A percentile compares a stretch with the other conserved stretches of the same genome.
Conservation (phyloP, 2,888 invertebrate genomes). For the Oscheius onirici region DNA sequence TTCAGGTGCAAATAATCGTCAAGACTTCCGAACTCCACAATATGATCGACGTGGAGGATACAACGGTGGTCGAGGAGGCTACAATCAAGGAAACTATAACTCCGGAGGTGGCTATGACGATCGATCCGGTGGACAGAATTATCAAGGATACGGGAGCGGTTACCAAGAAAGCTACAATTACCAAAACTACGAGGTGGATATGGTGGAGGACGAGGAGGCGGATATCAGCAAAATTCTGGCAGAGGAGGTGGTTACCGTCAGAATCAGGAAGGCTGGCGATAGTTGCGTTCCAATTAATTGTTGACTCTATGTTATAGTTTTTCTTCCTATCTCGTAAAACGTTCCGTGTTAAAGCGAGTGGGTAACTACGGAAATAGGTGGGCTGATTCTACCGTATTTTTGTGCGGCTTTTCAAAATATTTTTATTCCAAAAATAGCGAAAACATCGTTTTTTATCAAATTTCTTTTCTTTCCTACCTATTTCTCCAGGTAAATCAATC, state of each 20-base stretch:
- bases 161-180: neutral
- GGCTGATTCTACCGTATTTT: too few species aligned
- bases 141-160: neutral
- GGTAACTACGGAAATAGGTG: too few species aligned
- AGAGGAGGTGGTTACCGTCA: slow-evolving; percentile 1
- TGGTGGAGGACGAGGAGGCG: neutral
- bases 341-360: too few species aligned
- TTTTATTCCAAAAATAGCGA: too few species aligned
- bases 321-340: too few species aligned
- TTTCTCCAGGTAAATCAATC: too few species aligned
- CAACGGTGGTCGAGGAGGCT: slow-evolving; percentile 26
- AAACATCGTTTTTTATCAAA: too few species aligned
- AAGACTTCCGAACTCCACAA: neutral
- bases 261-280: neutral
- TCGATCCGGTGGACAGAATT: too few species aligned
- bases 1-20: neutral
- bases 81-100: neutral
- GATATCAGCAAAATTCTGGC: neutral
- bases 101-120: neutral
- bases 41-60: slow-evolving; percentile 23
- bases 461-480: too few species aligned
- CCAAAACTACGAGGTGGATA: slow-evolving; percentile 1
- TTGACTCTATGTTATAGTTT: too few species aligned
- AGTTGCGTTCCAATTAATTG: too few species aligned
- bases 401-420: too few species aligned